These are phyloP conservation scores for Drosophila prostipennis DNA, from an alignment of 2,888 invertebrate species.

Conservation along the genomic window DNA sequence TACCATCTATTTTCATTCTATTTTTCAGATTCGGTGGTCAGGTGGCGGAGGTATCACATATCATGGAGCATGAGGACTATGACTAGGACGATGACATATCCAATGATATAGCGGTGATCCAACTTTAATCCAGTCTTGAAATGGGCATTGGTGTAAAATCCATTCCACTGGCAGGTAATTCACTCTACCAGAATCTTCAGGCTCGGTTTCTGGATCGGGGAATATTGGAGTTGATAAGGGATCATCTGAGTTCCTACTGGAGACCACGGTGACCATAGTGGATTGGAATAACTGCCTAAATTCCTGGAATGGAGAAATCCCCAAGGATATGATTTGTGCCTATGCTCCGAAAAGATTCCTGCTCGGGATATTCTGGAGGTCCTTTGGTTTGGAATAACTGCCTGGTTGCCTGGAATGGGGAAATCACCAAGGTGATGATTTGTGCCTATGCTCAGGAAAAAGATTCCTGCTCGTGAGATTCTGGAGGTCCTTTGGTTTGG, in stretches of 20 bases:
- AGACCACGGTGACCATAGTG: no score
- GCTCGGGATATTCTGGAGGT: background rate
- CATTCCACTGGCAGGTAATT: constrained; percentile 1
- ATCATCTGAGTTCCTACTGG: no score
- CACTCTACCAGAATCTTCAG: background rate
- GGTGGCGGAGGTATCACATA: background rate
- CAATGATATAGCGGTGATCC: constrained; percentile 3
- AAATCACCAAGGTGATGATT: no score
- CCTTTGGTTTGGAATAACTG: background rate
- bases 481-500: background rate
- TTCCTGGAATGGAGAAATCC: no score
- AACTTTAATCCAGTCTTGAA: background rate
- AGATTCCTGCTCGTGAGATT: background rate
- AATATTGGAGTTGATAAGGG: background rate
- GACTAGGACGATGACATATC: background rate
- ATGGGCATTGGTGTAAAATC: background rate
- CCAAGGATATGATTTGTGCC: constrained; percentile 9
- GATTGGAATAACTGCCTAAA: no score
- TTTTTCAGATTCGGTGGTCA: constrained; percentile 1
- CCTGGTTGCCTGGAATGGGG: no score
- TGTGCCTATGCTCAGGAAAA: constrained; percentile 12
- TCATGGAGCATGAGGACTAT: no score
- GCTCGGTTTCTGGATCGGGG: constrained; percentile 6
- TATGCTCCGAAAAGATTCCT: background rate
- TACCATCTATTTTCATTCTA: background rate